These are phyloP conservation scores for Saxicola maurus DNA, from an alignment of 2,797 vertebrate genomes.

Conservation along the genomic window DNA sequence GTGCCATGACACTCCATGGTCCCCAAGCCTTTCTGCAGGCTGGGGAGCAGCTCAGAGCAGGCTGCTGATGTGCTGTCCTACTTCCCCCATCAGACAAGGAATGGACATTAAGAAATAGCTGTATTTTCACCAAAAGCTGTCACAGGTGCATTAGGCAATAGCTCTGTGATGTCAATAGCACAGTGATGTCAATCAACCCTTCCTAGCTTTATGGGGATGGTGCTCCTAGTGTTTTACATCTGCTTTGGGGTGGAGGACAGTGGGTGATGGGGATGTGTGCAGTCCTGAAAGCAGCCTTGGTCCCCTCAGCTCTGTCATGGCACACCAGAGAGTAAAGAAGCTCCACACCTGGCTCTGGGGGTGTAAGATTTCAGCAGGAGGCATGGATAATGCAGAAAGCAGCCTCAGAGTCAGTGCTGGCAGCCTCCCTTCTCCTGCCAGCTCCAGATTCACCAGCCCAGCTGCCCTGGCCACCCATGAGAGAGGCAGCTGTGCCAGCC, in stretches of 20 bases:
- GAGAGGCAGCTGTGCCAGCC: background rate
- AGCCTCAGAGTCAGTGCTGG: background rate
- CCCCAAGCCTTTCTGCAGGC: background rate
- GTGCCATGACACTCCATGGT: accelerated
- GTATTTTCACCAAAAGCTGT: background rate
- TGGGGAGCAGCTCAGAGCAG: background rate
- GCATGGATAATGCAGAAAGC: background rate
- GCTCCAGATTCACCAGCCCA: background rate
- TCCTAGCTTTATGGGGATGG: background rate
- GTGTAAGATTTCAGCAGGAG: background rate
- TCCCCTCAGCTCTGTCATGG: background rate
- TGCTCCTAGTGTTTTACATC: background rate
- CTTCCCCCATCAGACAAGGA: background rate
- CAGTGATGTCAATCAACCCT: accelerated
- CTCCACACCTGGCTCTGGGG: background rate
- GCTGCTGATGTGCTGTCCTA: background rate
- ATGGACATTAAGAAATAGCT: background rate
- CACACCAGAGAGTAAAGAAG: background rate
- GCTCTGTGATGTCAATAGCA: background rate
- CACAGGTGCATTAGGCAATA: background rate
- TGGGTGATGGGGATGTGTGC: background rate
- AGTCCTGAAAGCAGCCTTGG: background rate
- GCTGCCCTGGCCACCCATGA: background rate
- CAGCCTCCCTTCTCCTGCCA: background rate
- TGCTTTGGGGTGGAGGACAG: background rate